Conservation (phyloP, 2,797 vertebrate species). For the Pygocentrus nattereri region DNA sequence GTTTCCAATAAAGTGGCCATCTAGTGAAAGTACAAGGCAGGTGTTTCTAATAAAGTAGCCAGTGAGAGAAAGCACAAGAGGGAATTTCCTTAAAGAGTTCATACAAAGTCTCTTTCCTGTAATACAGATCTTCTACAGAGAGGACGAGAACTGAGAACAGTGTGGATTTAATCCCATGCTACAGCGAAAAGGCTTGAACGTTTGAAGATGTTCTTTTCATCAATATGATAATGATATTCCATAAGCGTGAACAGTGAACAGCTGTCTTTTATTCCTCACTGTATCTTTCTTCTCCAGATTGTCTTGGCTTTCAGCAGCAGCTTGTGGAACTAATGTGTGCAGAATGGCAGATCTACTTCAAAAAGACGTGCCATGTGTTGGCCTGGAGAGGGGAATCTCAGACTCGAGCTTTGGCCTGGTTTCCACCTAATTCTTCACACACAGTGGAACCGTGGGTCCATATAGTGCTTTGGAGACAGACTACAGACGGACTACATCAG, state of each 20-base stretch:
- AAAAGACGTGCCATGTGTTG: neutral
- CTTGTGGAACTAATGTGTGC: constrained; percentile 1
- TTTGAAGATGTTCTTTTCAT: constrained; percentile 30
- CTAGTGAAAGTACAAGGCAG: too few species aligned
- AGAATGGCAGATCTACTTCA: neutral
- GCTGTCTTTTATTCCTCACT: neutral
- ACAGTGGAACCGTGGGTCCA: neutral
- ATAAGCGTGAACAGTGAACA: neutral
- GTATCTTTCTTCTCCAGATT: constrained; percentile 28
- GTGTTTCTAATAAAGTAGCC: too few species aligned
- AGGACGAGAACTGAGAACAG: neutral
- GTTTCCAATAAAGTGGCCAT: too few species aligned
- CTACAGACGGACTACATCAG: neutral
- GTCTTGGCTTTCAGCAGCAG: neutral
- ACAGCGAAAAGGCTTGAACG: neutral
- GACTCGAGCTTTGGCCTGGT: neutral
- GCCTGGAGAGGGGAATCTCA: neutral
- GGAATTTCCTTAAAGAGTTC: neutral
- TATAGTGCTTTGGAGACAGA: neutral
- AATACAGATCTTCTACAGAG: neutral
- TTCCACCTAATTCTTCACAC: neutral
- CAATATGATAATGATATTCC: constrained; percentile 33
- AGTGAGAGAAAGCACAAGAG: neutral
- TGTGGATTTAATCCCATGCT: neutral
- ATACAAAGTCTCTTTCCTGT: neutral